Evolutionary conservation across 2,797 vertebrate genomes (phyloP), one percentile per base, ranked within the genome.

Genomic region (Linurgus olivaceus): DNA sequence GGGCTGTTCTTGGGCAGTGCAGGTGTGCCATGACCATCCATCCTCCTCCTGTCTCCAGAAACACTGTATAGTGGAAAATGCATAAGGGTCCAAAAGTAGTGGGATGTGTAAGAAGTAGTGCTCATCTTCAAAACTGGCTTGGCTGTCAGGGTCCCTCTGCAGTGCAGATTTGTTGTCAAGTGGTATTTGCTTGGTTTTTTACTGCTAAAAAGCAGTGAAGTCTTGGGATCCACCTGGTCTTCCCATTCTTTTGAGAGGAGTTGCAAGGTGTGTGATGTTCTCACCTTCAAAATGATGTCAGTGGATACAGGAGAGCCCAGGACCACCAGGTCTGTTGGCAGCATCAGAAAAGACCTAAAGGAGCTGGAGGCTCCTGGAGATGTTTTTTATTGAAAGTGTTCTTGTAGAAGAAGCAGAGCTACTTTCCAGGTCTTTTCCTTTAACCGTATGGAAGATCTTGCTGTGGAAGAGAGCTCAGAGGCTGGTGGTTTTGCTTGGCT

Each of bases 281-380:
- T 45, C 47, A 38, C 21, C n/a, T 54, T 57, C 68, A 47, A 51
- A 70, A n/a, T 67, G 0, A 5, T 0, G 0, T 59, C 48, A 31
- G 5, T 20, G 51, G 24, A 17, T 9, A 10, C 13, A 33, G 35
- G 20, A 62, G 16, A 13, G 13, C 29, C 17, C 42, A 52, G 47
- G n/a, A 40, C 17, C 51, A 5, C 16, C 24, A 5, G 18, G 5
- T 72, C 40, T 55, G 13, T 45, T 87, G 57, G 37, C 62, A 28
- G 18, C 33, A 63, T n/a, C 21, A 63, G 15, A 16, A 58, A 55
- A 66, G n/a, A 55, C 25, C 37, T 54, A 42, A 38, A 59, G 35
- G n/a, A 68, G 17, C 24, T 58, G 40, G 65, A 65, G 17, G 37
- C 16, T 88, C 23, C 44, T 63, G 25, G 42, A 62, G 23, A 24